Conservation (phyloP, 2,113 vertebrate genomes). For the Neoarius graeffei region DNA sequence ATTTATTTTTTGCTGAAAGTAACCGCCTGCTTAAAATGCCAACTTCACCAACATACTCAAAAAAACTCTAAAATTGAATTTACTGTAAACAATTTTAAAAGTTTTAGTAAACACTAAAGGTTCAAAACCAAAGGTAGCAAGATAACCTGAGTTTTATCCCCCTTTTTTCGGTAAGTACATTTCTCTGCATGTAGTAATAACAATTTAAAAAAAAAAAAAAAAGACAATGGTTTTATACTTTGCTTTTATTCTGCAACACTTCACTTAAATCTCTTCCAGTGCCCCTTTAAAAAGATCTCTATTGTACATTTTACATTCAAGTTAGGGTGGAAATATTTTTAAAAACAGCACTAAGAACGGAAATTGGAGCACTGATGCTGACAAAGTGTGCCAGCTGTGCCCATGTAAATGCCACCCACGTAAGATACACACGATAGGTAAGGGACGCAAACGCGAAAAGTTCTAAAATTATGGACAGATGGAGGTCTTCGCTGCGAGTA, state of each 20-base stretch:
- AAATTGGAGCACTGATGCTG: slow-evolving; percentile 51
- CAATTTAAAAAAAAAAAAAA: too few species aligned
- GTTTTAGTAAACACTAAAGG: slow-evolving; percentile 10
- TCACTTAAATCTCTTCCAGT: slow-evolving; percentile 76
- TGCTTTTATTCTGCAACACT: slow-evolving; percentile 78
- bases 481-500: slow-evolving; percentile 59
- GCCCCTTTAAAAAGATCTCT: slow-evolving; percentile 60
- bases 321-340: slow-evolving; percentile 61
- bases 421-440: slow-evolving; percentile 13
- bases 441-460: slow-evolving; percentile 48
- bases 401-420: slow-evolving; percentile 61
- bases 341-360: slow-evolving; percentile 56
- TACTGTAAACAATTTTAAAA: slow-evolving; percentile 10
- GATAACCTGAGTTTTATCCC: neutral
- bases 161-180: neutral
- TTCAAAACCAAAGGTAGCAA: neutral
- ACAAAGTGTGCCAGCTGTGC: slow-evolving; percentile 50
- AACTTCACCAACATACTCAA: neutral
- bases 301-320: slow-evolving; percentile 54
- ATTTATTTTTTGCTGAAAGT: neutral
- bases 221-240: slow-evolving; percentile 46
- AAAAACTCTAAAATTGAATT: neutral
- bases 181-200: slow-evolving; percentile 2
- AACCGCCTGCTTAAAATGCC: neutral
- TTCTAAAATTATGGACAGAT: slow-evolving; percentile 51